Evolutionary conservation across 2,888 invertebrate genomes (phyloP), one percentile per base, ranked within the genome.

Genomic region (Nasonia oneida): DNA sequence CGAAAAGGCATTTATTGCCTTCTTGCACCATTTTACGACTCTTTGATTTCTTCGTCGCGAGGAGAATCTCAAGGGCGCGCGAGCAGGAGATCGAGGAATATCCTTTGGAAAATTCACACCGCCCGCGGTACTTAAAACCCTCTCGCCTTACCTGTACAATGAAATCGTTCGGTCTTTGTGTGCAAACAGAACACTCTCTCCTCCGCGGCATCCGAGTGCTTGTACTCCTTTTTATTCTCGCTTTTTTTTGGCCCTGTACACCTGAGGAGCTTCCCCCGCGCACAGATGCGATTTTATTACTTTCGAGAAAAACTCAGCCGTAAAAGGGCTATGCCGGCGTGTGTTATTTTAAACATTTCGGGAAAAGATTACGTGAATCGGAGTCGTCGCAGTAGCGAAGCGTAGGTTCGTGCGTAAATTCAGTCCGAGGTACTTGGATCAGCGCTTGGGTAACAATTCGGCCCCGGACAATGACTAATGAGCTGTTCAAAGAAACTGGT

Each of bases 1-100:
- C 90, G 90, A 90, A 91, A 90, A 90, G 90, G 91, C 90, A 91
- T 93, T 92, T 92, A 92, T 91, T 91, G 90, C 91, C 89, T 87
- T 23, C 88, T 91, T 90, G 89, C 90, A 89, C 90, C 91, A 90
- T 90, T 93, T 92, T 91, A 92, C 90, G 91, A 90, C 89, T 90
- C 90, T 91, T 90, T 90, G 91, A 91, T 91, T 89, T 88, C 87
- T 84, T 61, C 81, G 84, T 83, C 87, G 83, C 75, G 74, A 70
- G n/a, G 74, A 81, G 79, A 71, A 75, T 85, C 86, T 87, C 85
- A 89, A 88, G 88, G 88, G 87, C 84, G 88, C 88, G 88, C 23
- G 89, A 70, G 86, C 42, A 80, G 80, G 84, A 87, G 83, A 83
- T 83, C 80, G 86, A 88, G 83, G 76, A 39, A 37, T 37, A 89